These are phyloP conservation scores for Dreissena polymorpha DNA, from an alignment of 1,140 invertebrate species.

Conservation along the genomic window DNA sequence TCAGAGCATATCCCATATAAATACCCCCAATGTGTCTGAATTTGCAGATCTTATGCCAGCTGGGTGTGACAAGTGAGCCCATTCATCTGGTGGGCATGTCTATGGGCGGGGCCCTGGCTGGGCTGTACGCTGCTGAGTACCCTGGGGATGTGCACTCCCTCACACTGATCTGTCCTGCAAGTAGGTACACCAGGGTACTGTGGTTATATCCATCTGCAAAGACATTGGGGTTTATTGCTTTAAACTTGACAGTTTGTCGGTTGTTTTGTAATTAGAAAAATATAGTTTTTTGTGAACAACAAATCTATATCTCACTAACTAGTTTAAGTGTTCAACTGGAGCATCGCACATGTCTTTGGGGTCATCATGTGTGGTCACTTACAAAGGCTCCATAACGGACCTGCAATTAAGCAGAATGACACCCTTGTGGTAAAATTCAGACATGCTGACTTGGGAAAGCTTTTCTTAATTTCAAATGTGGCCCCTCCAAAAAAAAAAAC, in stretches of 20 bases:
- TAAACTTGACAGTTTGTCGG: not conserved
- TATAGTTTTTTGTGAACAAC: not conserved
- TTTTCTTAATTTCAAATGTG: too few species aligned
- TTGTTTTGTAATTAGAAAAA: not conserved
- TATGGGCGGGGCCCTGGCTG: constrained; percentile 51
- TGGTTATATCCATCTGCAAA: too few species aligned
- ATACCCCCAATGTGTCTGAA: too few species aligned
- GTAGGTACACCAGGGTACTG: constrained; percentile 28
- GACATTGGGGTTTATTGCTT: not conserved
- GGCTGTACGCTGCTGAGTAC: constrained; percentile 50
- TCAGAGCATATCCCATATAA: too few species aligned
- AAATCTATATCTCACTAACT: not conserved
- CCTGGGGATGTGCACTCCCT: constrained; percentile 41
- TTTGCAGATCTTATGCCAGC: constrained; percentile 18
- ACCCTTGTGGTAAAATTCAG: too few species aligned
- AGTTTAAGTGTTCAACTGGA: not conserved
- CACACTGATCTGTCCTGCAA: constrained; percentile 55
- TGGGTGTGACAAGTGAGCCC: constrained; percentile 32
- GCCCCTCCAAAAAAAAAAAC: too few species aligned
- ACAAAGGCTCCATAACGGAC: too few species aligned
- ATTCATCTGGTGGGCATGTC: constrained; percentile 55
- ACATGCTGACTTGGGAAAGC: too few species aligned
- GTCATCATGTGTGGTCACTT: too few species aligned
- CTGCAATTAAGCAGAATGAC: too few species aligned
- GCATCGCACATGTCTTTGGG: too few species aligned